A percentile compares a stretch with the other conserved stretches of the same genome.
Evolutionary conservation across 2,113 vertebrate species (phyloP).

Genomic region (Cochlearius cochlearius): DNA sequence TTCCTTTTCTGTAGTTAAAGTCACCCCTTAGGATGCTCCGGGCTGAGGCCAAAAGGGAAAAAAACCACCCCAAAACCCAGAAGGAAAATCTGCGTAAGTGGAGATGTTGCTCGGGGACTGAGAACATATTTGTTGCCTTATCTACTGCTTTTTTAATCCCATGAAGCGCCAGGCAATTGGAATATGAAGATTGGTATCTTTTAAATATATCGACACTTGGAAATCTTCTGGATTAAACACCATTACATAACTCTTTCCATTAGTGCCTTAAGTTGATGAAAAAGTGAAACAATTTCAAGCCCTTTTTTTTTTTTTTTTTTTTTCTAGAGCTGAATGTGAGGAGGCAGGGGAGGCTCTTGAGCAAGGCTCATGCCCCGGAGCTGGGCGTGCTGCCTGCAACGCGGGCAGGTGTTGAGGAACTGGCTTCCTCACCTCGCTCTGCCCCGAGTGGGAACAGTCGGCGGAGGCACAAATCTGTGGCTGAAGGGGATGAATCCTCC

Average conservation of each 20-base stretch:
- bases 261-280: constrained; percentile 19
- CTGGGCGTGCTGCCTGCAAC: neutral
- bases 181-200: constrained; percentile 55
- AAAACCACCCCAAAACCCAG: neutral
- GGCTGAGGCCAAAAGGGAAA: neutral
- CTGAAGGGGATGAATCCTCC: neutral
- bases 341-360: neutral
- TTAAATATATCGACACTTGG: constrained; percentile 53
- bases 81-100: neutral
- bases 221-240: constrained; percentile 32
- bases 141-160: neutral
- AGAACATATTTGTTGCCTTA: constrained; percentile 1
- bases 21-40: neutral
- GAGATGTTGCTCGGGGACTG: neutral
- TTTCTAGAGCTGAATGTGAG: neutral
- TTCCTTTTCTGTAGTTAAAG: neutral
- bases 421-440: neutral
- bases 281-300: neutral
- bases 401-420: neutral
- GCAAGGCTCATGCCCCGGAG: neutral
- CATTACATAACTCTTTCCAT: constrained; percentile 56
- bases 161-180: neutral
- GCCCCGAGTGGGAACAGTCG: neutral
- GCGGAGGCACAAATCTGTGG: neutral
- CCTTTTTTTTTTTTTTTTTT: neutral